Evolutionary conservation across 2,888 invertebrate species (phyloP), one percentile per base, ranked within the genome.

Genomic region (Plagiodera versicolora): DNA sequence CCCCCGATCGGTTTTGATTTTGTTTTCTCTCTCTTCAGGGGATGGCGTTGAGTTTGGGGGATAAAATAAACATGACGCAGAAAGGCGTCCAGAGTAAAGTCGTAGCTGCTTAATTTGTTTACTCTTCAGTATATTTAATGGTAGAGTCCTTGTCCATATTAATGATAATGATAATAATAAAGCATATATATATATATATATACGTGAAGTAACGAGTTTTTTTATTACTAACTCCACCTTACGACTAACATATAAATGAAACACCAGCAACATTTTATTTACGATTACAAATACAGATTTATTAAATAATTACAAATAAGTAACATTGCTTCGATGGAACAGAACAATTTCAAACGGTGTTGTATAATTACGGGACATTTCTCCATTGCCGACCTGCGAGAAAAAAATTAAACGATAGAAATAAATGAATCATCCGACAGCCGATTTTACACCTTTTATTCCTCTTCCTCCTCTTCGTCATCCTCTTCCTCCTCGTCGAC

Each of bases 41-140:
- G 63, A 99, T 99, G 98, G 99, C 99, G 3, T 83, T 99, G 17
- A 96, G 97, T 75, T 86, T 99, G 72, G 99, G 99, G 45, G 99
- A 99, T 80, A 98, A 99, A 83, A 97, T 99, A 74, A 98, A 95
- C 83, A 87, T 90, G 80, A 92, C 93, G 72, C 95, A 95, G 79
- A 95, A 94, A 77, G 81, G 83, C 19, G 81, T 83, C 60, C 84
- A 78, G 70, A 83, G 75, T 69, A 84, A 84, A 74, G 64, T 79
- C 1, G 75, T 75, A 45, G 76, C 79, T 61, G 77, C 78, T 66
- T 79, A 73, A 73, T 54, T 20, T 28, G 10, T n/a, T 30, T 11
- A 30, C 10, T 49, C 20, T 17, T 30, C 30, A 49, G 9, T 49
- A 30, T 39, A n/a, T 52, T 52, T 52, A 10, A 4, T 39, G 11